Percentiles rank a stretch among this genome's conserved stretches.
Conservation (phyloP, 2,113 vertebrate species). For the Stigmatopora argus region DNA sequence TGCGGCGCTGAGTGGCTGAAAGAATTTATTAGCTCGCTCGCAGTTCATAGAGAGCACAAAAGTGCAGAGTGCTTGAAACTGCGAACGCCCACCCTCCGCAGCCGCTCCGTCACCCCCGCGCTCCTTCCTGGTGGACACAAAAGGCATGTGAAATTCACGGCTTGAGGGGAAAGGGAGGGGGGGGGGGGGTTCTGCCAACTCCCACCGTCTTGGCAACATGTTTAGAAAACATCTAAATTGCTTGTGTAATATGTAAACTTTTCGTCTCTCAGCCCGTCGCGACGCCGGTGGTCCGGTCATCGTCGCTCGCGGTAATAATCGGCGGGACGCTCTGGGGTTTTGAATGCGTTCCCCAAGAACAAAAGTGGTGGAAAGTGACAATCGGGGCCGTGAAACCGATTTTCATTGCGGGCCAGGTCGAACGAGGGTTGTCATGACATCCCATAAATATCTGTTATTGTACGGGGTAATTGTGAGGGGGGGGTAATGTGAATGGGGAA, state of each 20-base stretch:
- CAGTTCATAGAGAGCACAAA: constrained; percentile 89
- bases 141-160: constrained; percentile 74
- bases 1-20: constrained; percentile 83
- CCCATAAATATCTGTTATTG: too few species aligned
- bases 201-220: constrained; percentile 97
- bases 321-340: constrained; percentile 25
- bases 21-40: constrained; percentile 94
- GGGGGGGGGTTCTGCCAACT: constrained; percentile 74
- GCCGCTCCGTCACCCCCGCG: constrained; percentile 23
- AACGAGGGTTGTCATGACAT: too few species aligned
- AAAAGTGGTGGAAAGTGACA: constrained; percentile 4
- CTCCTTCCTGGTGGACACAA: constrained; percentile 58
- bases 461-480: too few species aligned
- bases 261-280: constrained; percentile 88
- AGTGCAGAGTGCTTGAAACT: constrained; percentile 81
- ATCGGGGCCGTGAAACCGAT: too few species aligned
- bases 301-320: constrained; percentile 57
- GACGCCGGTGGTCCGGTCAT: constrained; percentile 91
- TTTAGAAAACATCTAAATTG: constrained; percentile 98
- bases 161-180: constrained; percentile 21
- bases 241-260: constrained; percentile 98
- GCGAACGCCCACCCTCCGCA: constrained; percentile 42
- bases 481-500: too few species aligned
- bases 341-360: constrained; percentile 44
- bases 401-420: too few species aligned